Conservation (phyloP, 2,797 vertebrate species). For the Hemibagrus guttatus region DNA sequence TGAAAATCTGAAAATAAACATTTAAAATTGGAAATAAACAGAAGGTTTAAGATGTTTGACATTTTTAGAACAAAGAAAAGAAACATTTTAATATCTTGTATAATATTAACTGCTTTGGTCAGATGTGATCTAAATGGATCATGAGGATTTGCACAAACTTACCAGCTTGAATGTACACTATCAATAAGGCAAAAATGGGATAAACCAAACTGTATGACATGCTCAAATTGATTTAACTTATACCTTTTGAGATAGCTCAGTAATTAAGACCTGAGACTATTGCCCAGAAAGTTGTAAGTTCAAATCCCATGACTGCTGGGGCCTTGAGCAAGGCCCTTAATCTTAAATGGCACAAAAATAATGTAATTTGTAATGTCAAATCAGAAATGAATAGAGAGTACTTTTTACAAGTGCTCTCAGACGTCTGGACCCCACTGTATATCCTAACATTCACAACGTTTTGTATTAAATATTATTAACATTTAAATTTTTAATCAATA, state of each 20-base stretch:
- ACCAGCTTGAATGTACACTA: neutral
- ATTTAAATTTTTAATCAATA: neutral
- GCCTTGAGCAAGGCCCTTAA: too few relatives aligned
- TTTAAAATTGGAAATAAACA: neutral
- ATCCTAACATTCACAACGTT: neutral
- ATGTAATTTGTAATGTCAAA: neutral
- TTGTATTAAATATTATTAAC: neutral
- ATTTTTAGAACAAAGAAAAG: neutral
- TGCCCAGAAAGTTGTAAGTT: too few relatives aligned
- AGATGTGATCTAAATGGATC: neutral
- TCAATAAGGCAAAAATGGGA: neutral
- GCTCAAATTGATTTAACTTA: neutral
- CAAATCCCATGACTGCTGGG: too few relatives aligned
- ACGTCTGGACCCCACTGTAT: neutral
- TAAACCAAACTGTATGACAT: neutral
- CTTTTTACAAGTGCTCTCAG: neutral
- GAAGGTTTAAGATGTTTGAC: neutral
- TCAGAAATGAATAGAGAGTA: neutral
- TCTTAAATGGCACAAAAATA: neutral
- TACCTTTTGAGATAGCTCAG: neutral
- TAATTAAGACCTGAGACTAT: too few relatives aligned
- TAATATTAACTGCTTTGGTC: neutral
- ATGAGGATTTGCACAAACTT: neutral
- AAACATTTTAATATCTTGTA: neutral
- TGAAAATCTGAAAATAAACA: neutral